Conservation (phyloP, 2,888 invertebrate species). For the Polymixis lichenea region DNA sequence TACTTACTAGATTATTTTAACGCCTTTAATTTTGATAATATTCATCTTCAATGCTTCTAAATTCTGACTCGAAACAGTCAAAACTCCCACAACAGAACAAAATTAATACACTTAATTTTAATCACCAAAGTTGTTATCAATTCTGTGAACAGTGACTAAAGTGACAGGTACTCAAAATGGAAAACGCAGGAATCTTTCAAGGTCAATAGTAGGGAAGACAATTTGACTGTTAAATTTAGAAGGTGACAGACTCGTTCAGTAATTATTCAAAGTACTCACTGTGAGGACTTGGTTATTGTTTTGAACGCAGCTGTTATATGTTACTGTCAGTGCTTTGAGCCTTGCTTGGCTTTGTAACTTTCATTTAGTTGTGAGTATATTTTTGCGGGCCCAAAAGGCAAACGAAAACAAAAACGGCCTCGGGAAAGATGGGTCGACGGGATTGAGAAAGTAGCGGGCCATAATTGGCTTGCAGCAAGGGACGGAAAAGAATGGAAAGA, state of each 20-base stretch:
- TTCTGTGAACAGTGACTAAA: conserved; percentile 13
- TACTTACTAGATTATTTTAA: neutral
- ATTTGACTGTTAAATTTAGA: conserved; percentile 43
- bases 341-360: neutral
- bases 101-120: neutral
- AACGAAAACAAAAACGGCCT: neutral
- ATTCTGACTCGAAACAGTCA: neutral
- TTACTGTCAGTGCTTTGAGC: conserved; percentile 28
- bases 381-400: neutral
- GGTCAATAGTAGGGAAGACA: conserved; percentile 16
- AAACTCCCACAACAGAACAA: neutral
- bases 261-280: conserved; percentile 54
- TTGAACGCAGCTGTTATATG: conserved; percentile 45
- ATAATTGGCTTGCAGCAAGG: neutral
- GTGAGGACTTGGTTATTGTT: conserved; percentile 44
- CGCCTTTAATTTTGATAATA: neutral
- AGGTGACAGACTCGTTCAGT: conserved; percentile 45
- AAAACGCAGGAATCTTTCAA: conserved; percentile 14
- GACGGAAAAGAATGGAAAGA: no score
- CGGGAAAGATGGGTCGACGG: neutral
- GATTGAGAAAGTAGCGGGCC: neutral
- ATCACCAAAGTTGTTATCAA: conserved; percentile 7
- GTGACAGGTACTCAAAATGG: conserved; percentile 21
- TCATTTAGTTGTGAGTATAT: neutral
- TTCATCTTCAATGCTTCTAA: neutral